Evolutionary conservation across 2,888 invertebrate species (phyloP).

Genomic region (Smittia sp.): DNA sequence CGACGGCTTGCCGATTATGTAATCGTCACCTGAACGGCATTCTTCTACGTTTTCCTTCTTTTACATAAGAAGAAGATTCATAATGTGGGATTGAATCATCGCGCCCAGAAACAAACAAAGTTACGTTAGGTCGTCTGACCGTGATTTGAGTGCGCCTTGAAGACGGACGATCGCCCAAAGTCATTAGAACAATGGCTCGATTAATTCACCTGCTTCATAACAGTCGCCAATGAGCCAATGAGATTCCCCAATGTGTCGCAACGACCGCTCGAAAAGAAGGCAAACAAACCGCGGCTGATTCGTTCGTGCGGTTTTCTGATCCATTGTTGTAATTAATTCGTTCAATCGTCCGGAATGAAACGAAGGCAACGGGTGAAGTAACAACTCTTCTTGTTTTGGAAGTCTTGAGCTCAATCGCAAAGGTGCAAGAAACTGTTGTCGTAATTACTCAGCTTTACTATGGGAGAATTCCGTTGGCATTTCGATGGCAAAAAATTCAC

Average conservation of each 20-base stretch:
- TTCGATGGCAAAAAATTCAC: neutral
- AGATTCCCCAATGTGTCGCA: neutral
- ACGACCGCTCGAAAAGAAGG: too few species aligned
- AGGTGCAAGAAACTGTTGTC: slow-evolving; percentile 7
- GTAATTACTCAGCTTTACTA: neutral
- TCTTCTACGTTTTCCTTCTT: neutral
- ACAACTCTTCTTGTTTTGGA: slow-evolving; percentile 12
- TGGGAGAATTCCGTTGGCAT: slow-evolving; percentile 2
- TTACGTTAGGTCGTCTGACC: slow-evolving; percentile 2
- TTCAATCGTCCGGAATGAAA: slow-evolving; percentile 9
- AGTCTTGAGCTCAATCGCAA: neutral
- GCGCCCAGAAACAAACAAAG: neutral
- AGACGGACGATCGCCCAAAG: neutral
- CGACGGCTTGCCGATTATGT: slow-evolving; percentile 16
- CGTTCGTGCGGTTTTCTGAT: neutral
- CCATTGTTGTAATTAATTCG: neutral
- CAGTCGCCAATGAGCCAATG: neutral
- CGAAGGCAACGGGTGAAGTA: neutral
- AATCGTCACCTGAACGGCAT: slow-evolving; percentile 38
- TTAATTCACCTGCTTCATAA: neutral
- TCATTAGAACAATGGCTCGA: slow-evolving; percentile 2
- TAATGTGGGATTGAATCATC: slow-evolving; percentile 2
- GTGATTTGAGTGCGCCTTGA: slow-evolving; percentile 23
- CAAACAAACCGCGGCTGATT: too few species aligned
- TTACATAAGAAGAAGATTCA: neutral